Evolutionary conservation across 1,140 invertebrate species (phyloP).

Genomic region (Luehdorfia chinensis): DNA sequence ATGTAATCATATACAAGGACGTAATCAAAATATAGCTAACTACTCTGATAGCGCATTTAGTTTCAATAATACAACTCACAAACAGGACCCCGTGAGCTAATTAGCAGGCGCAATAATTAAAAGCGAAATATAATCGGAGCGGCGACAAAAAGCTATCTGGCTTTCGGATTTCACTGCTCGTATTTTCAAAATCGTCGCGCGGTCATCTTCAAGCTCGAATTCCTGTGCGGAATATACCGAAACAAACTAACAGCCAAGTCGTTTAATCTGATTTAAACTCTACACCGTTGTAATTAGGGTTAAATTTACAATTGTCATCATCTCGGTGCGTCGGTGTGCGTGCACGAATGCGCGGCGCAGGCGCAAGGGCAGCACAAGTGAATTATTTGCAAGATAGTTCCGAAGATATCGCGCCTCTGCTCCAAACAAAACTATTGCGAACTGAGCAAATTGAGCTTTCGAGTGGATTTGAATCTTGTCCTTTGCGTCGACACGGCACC

Average conservation of each 20-base stretch:
- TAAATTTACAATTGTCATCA: slow-evolving; percentile 14
- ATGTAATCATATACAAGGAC: too few species aligned
- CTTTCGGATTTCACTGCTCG: slow-evolving; percentile 66
- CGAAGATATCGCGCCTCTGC: slow-evolving; percentile 55
- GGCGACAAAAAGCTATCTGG: slow-evolving; percentile 59
- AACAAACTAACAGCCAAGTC: slow-evolving; percentile 21
- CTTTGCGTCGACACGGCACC: slow-evolving; percentile 7
- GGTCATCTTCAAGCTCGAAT: slow-evolving; percentile 59
- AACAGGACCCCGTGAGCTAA: slow-evolving; percentile 57
- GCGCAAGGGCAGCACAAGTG: slow-evolving; percentile 32
- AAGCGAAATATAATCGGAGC: slow-evolving; percentile 49
- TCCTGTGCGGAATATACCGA: slow-evolving; percentile 21
- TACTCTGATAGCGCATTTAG: too few species aligned
- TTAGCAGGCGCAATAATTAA: slow-evolving; percentile 67
- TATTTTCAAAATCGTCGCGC: slow-evolving; percentile 71
- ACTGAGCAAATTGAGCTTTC: slow-evolving; percentile 68
- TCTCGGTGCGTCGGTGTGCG: slow-evolving; percentile 28
- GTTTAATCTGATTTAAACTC: slow-evolving; percentile 18
- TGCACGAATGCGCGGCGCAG: background rate
- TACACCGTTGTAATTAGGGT: slow-evolving; percentile 18
- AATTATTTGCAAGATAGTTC: slow-evolving; percentile 70
- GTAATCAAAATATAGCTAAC: too few species aligned
- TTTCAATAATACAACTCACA: too few species aligned
- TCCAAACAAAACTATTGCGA: slow-evolving; percentile 66
- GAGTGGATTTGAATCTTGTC: slow-evolving; percentile 41